Evolutionary conservation across 1,140 invertebrate genomes (phyloP).

Genomic region (Drosophila willistoni): DNA sequence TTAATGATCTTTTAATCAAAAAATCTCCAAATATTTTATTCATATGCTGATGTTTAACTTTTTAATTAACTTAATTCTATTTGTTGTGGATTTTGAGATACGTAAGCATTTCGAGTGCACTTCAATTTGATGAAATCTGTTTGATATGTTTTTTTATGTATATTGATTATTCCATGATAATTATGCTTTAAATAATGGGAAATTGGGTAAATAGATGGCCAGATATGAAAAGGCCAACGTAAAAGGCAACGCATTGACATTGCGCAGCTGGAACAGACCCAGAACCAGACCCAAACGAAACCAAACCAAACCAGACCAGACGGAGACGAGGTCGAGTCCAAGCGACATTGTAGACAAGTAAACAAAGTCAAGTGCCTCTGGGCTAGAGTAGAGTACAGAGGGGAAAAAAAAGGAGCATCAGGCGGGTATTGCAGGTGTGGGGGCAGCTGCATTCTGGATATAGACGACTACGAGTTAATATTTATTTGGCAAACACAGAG

Average conservation of each 20-base stretch:
- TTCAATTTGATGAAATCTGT: background rate
- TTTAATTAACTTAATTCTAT: background rate
- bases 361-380: constrained; percentile 67
- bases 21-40: too few relatives aligned
- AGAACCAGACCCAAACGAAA: background rate
- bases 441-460: constrained; percentile 21
- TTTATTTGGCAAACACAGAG: constrained; percentile 37
- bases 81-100: background rate
- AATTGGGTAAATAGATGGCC: constrained; percentile 4
- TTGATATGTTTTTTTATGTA: constrained; percentile 1
- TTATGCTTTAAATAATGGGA: constrained; percentile 17
- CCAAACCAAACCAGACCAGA: constrained; percentile 7
- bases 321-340: constrained; percentile 15
- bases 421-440: background rate
- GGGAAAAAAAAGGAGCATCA: background rate
- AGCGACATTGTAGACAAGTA: constrained; percentile 27
- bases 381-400: constrained; percentile 3
- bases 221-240: constrained; percentile 10
- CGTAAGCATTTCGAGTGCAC: background rate
- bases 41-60: background rate
- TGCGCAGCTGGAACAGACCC: constrained; percentile 16
- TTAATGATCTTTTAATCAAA: too few relatives aligned
- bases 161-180: constrained; percentile 2
- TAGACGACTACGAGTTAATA: background rate
- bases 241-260: background rate